Evolutionary conservation across 2,888 invertebrate species (phyloP), one percentile per base, ranked within the genome.

Genomic region (Tuberolachnus salignus): DNA sequence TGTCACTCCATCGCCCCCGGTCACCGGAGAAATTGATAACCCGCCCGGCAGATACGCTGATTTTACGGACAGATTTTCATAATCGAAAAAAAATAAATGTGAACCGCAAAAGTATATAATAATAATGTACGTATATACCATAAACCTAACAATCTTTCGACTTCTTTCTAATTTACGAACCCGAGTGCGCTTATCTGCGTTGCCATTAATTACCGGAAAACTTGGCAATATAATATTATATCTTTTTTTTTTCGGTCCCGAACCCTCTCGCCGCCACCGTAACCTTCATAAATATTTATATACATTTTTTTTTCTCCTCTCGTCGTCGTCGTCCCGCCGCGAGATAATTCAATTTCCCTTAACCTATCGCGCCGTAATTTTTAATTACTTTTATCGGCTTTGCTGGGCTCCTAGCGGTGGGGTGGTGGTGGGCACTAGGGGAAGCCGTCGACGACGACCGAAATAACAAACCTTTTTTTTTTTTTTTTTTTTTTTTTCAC

Each of bases 311-410:
- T 78, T 78, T 69, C 59, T 66, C 14, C 9, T 26, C 9, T 26
- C 34, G 6, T 34, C 34, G 34, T 59, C 57, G 71, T 59, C 67
- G 49, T 49, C 67, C 75, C 59, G 57, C 57, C 75, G 67, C 78
- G 67, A 78, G 78, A 78, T 78, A 78, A 78, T 78, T 78, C 78
- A 78, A 78, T 78, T 78, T 78, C 78, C 67, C 78, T 78, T 78
- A 78, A 78, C 78, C 78, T 78, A 78, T 78, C 78, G 67, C 67
- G 55, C 78, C 57, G 78, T 78, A 78, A 78, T 78, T 78, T 78
- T 78, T 78, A 78, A 78, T 78, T 78, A 78, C 78, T 78, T 78
- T 78, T 78, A 78, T 78, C 78, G 78, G 78, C 69, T 78, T 57
- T 78, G 49, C 21, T 51, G 9, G 78, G 49, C 21, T 14, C n/a